Evolutionary conservation across 2,113 vertebrate species (phyloP), one percentile per base, ranked within the genome.

Genomic region (Apodemus speciosus): DNA sequence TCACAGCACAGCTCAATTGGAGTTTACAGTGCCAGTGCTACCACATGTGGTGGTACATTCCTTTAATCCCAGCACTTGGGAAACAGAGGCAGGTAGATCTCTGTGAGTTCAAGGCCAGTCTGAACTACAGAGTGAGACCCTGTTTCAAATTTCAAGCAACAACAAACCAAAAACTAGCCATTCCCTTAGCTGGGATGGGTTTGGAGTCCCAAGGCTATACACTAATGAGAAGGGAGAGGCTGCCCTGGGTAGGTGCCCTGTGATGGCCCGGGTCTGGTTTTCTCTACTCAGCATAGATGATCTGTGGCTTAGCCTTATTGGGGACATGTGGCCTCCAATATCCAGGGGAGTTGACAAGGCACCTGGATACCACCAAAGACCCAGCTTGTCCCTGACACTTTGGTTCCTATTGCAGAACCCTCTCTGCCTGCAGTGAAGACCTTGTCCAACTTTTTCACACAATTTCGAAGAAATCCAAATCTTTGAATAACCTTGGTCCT

Each of bases 391-490:
- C 43, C 35, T 1, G 27, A 20, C n/a, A 25, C 30, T 14, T 14
- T 14, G 35, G 14, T 38, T 72, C 11, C 1, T 4, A 2, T 51
- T 9, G 9, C n/a, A 15, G 30, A 40, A 4, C 80, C 49, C 75
- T 51, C 73, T 14, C 53, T n/a, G 0, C 60, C 64, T 15, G 35
- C 38, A 21, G 60, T 86, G 43, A 27, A 77, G 93, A 27, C 73
- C 77, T 85, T 35, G 66, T 76, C 40, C 62, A 66, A 49, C 43
- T 16, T 86, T 81, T 83, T 91, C 80, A 94, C 69, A 91, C 91
- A 87, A 91, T 93, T 97, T 95, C 62, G 85, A 96, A 96, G 97
- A 97, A 97, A 96, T 94, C 90, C 89, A 94, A 46, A 96, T 95
- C 87, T 96, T 95, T 92, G 95, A 89, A 90, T 96, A 95, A 96